A percentile compares a stretch with the other conserved stretches of the same genome.
These are phyloP conservation scores for Hemichromis elongatus DNA, from an alignment of 2,113 vertebrate species.

Conservation along the genomic window DNA sequence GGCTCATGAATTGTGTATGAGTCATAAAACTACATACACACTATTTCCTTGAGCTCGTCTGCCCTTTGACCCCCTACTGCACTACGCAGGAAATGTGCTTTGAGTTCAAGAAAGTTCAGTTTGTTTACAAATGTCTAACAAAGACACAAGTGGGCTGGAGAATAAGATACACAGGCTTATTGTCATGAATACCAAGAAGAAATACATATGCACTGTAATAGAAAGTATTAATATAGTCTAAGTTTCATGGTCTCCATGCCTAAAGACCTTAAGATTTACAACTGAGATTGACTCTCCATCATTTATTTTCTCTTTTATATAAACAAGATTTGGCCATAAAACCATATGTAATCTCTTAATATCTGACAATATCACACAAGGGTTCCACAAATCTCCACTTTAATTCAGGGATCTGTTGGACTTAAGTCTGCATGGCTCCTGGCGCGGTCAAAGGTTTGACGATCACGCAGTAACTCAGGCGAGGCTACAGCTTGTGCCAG, in stretches of 20 bases:
- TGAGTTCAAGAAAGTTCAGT: not conserved
- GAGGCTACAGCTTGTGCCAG: not conserved
- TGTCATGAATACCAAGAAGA: not conserved
- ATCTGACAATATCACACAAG: not conserved
- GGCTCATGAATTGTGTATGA: not conserved
- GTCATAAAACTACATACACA: constrained; percentile 2
- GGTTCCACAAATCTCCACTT: not conserved
- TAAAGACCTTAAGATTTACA: not conserved
- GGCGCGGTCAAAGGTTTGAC: not conserved
- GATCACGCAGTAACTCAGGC: not conserved
- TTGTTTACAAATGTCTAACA: not conserved
- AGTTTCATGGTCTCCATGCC: not conserved
- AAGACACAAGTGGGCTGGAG: not conserved
- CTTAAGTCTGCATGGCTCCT: not conserved
- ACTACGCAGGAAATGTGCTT: not conserved
- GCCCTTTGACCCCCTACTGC: not conserved
- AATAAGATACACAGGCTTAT: not conserved
- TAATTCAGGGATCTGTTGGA: not conserved
- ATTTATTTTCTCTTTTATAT: not conserved
- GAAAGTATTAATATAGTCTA: not conserved
- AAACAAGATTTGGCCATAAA: not conserved
- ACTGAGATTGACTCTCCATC: not conserved
- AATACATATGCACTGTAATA: not conserved
- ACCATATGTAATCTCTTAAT: not conserved
- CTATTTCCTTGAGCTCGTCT: not conserved